Base-by-base conservation (phyloP, 2,113 vertebrate species). In the Brachyistius frenatus region DNA sequence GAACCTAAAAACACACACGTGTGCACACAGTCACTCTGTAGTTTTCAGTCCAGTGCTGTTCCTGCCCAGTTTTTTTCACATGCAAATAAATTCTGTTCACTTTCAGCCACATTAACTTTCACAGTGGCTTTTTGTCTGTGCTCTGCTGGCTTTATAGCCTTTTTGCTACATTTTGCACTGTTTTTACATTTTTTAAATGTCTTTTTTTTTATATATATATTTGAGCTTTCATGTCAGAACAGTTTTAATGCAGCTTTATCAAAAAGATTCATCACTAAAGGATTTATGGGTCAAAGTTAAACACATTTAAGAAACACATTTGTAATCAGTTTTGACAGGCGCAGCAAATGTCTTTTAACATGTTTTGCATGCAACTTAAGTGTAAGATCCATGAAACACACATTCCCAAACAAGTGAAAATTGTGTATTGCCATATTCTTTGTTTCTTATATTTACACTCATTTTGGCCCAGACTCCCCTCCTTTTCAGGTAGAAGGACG, bases 61-160 rank as follows among this genome's bases (percentile, higher is more conserved):
- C 11, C 74, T 56, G 78, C 69, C 52, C 68, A 36, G 58, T 49
- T 81, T 75, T 91, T 87, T 88, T 81, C 73, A 84, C 57, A 84
- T 72, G 70, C 66, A 76, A 78, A 88, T 76, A 1, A 55, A 73
- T 85, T 80, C 63, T 32, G 53, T 72, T 67, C 68, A 39, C 77
- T 67, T 81, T 87, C 63, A 70, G 71, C 83, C 70, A 54, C 52
- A 50, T 78, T 58, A n/a, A 46, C 66, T 57, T 73, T 55, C 61
- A 71, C 58, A 60, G 31, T 41, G 14, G 8, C 35, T 65, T 76
- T 35, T 47, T 65, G 37, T 68, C 16, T 50, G 47, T 35, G 39
- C 32, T 11, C 13, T 63, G 14, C 55, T 60, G 23, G 32, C 30
- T 67, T 49, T 11, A 16, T 35, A 32, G 0, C 41, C 3, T 39